These are phyloP conservation scores for Diploscapter pachys DNA, from an alignment of 1,140 invertebrate species.

Conservation along the genomic window DNA sequence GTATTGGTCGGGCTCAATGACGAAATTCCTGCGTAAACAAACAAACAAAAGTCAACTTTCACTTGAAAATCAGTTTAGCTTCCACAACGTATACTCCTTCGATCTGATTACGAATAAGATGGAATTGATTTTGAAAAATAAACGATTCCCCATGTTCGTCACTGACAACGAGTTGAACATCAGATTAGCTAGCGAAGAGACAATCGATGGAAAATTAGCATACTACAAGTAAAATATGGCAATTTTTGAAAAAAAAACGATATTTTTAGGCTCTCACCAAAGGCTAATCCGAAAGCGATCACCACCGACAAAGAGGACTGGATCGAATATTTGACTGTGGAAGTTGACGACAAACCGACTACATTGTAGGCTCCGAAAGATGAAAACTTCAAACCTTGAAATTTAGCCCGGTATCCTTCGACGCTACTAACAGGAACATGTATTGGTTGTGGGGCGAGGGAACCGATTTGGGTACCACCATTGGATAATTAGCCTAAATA, in stretches of 20 bases:
- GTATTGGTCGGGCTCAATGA: slow-evolving; percentile 39
- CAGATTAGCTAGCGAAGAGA: slow-evolving; percentile 50
- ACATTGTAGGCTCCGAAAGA: slow-evolving; percentile 43
- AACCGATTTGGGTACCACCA: slow-evolving; percentile 32
- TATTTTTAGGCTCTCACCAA: slow-evolving; percentile 38
- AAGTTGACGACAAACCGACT: slow-evolving; percentile 51
- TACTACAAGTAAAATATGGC: slow-evolving; percentile 33
- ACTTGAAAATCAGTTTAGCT: slow-evolving; percentile 1
- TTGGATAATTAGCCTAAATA: no score
- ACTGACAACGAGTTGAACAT: slow-evolving; percentile 55
- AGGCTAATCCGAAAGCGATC: slow-evolving; percentile 41
- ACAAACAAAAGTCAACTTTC: no score
- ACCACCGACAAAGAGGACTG: slow-evolving; percentile 48
- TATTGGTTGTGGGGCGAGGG: slow-evolving; percentile 56
- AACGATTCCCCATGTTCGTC: slow-evolving; percentile 40
- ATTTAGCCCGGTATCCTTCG: slow-evolving; percentile 54
- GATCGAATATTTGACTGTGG: slow-evolving; percentile 50
- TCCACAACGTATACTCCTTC: slow-evolving; percentile 40
- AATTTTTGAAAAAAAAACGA: no score
- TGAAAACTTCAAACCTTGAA: neutral
- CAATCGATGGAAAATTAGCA: slow-evolving; percentile 46
- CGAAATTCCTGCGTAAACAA: slow-evolving; percentile 30
- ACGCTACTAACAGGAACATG: slow-evolving; percentile 49
- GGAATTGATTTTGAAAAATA: slow-evolving; percentile 29
- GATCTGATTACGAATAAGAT: slow-evolving; percentile 33